Percentiles rank a stretch among this genome's conserved stretches.
Evolutionary conservation across 1,140 invertebrate species (phyloP).

Genomic region (Heliconius melpomene): DNA sequence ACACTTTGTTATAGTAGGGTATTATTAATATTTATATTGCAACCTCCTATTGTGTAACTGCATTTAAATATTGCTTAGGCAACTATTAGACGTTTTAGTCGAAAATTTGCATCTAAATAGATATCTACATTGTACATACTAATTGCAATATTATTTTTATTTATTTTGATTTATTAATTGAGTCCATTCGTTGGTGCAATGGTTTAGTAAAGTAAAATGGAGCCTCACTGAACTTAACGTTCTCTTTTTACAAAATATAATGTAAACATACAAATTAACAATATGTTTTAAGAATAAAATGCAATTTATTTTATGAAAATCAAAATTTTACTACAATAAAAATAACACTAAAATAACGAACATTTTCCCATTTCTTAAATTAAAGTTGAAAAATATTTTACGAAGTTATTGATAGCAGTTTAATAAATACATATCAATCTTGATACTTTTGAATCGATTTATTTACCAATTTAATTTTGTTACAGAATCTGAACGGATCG

Average conservation of each 20-base stretch:
- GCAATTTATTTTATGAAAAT: too few relatives aligned
- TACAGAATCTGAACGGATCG: slow-evolving; percentile 41
- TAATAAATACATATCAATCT: not conserved
- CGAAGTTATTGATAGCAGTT: not conserved
- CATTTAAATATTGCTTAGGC: slow-evolving; percentile 1
- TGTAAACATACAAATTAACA: too few relatives aligned
- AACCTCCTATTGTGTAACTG: not conserved
- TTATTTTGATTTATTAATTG: not conserved
- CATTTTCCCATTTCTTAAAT: not conserved
- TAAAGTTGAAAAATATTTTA: not conserved
- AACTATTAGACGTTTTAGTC: not conserved
- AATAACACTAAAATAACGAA: too few relatives aligned
- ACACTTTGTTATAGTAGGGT: not conserved
- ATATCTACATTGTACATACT: not conserved
- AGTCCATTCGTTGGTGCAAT: not conserved
- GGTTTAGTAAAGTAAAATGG: not conserved
- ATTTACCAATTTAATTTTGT: slow-evolving; percentile 39
- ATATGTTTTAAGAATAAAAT: too few relatives aligned
- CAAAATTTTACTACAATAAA: too few relatives aligned
- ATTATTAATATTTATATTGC: slow-evolving; percentile 22
- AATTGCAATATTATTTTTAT: not conserved
- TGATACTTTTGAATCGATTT: not conserved
- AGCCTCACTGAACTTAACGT: too few relatives aligned
- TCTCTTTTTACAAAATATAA: too few relatives aligned
- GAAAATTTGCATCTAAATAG: not conserved